Evolutionary conservation across 2,797 vertebrate genomes (phyloP).

Genomic region (Pristis pectinata): DNA sequence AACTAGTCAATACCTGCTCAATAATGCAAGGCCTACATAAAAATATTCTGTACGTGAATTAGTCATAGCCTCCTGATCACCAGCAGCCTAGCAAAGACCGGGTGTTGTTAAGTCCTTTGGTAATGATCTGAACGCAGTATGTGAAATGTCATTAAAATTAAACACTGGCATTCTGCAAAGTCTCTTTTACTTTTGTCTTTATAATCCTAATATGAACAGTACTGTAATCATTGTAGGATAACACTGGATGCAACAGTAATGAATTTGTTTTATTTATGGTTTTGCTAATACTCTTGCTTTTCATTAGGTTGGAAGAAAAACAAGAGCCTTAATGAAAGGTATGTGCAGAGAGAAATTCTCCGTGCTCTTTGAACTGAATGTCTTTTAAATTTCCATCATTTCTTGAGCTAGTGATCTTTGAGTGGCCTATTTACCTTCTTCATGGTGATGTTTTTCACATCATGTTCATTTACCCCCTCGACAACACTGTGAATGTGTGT

Average conservation of each 20-base stretch:
- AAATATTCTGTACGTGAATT: background rate
- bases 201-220: background rate
- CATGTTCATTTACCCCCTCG: background rate
- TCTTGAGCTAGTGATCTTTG: background rate
- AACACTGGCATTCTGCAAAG: background rate
- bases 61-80: background rate
- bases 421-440: background rate
- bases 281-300: conserved; percentile 15
- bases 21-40: background rate
- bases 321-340: conserved; percentile 14
- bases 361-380: background rate
- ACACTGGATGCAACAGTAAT: background rate
- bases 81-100: background rate
- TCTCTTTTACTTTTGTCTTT: background rate
- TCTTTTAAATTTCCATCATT: background rate
- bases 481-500: no score
- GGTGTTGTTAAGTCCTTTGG: background rate
- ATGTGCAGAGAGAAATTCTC: background rate
- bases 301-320: conserved; percentile 31
- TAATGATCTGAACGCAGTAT: background rate
- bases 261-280: background rate
- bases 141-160: background rate
- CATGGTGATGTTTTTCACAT: background rate
- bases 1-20: background rate
- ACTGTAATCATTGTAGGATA: background rate